phyloP scores from a whole-genome alignment of 2,888 invertebrate species.

The Thereva unica region DNA sequence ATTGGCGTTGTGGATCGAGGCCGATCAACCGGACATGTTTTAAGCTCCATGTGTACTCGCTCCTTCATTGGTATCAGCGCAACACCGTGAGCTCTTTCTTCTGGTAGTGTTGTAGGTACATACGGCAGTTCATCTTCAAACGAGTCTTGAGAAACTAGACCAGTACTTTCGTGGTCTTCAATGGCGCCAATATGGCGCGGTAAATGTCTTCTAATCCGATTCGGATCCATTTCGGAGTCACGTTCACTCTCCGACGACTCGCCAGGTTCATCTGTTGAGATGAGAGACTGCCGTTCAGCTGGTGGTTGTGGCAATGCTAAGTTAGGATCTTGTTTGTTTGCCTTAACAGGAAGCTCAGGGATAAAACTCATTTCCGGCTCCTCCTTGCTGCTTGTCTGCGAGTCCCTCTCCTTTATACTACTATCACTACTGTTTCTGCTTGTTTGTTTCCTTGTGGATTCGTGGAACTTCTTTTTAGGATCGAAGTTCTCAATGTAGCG shows the following conservation, averaged over 20 bases:
- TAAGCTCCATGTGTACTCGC: slow-evolving; percentile 65
- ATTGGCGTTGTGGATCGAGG: slow-evolving; percentile 76
- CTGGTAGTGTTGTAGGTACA: slow-evolving; percentile 86
- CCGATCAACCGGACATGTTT: slow-evolving; percentile 73
- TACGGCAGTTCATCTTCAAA: slow-evolving; percentile 86
- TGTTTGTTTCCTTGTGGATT: slow-evolving; percentile 37
- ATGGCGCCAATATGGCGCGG: slow-evolving; percentile 62
- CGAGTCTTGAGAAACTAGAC: slow-evolving; percentile 79
- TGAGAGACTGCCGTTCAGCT: slow-evolving; percentile 48
- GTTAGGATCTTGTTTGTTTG: slow-evolving; percentile 32
- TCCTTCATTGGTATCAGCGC: slow-evolving; percentile 81
- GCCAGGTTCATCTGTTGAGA: slow-evolving; percentile 59
- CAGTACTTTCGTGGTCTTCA: slow-evolving; percentile 72
- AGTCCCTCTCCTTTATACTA: slow-evolving; percentile 43
- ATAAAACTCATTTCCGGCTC: slow-evolving; percentile 23
- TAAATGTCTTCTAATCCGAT: slow-evolving; percentile 53
- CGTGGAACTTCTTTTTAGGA: slow-evolving; percentile 54
- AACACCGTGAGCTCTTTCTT: slow-evolving; percentile 79
- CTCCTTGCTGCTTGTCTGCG: slow-evolving; percentile 36
- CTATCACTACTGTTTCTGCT: slow-evolving; percentile 39
- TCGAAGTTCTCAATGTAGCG: slow-evolving; percentile 57
- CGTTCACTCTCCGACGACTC: slow-evolving; percentile 74
- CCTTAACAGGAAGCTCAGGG: slow-evolving; percentile 39
- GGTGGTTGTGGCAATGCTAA: slow-evolving; percentile 35
- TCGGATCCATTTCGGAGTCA: slow-evolving; percentile 64